Evolutionary conservation across 2,888 invertebrate genomes (phyloP).

Genomic region (Drosophila anomalata): DNA sequence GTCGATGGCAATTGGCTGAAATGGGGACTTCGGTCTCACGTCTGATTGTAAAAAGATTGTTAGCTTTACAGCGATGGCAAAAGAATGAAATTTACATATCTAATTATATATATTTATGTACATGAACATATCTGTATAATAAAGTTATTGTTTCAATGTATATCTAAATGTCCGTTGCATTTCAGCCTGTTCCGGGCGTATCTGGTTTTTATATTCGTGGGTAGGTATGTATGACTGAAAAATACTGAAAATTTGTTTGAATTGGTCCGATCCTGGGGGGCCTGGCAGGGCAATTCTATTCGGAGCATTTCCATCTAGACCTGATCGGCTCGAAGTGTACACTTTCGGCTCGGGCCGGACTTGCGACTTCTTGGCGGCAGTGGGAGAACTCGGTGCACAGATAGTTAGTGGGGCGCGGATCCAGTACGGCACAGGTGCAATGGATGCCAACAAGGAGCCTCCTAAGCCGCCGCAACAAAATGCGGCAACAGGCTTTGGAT

Average conservation of each 20-base stretch:
- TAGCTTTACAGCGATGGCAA: constrained; percentile 46
- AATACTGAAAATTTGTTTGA: no score
- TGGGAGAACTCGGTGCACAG: constrained; percentile 15
- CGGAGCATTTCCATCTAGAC: constrained; percentile 1
- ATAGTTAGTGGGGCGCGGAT: not conserved
- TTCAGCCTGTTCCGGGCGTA: no score
- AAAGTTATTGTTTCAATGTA: constrained; percentile 72
- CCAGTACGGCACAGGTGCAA: not conserved
- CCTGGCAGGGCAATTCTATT: constrained; percentile 22
- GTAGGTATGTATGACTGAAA: not conserved
- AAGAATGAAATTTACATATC: constrained; percentile 36
- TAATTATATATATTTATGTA: constrained; percentile 56
- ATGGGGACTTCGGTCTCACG: constrained; percentile 13
- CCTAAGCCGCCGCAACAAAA: not conserved
- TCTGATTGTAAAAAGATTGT: constrained; percentile 65
- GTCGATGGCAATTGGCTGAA: constrained; percentile 21
- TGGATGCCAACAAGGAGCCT: not conserved
- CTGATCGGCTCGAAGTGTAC: not conserved
- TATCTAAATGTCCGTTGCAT: no score
- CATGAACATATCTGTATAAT: constrained; percentile 58
- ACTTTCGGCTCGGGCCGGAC: constrained; percentile 7
- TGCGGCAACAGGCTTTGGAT: constrained; percentile 40
- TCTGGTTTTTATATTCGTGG: not conserved
- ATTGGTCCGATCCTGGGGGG: not conserved
- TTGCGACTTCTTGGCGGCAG: constrained; percentile 47